Base-by-base conservation (phyloP, 2,113 vertebrate species). In the Callorhinus ursinus region DNA sequence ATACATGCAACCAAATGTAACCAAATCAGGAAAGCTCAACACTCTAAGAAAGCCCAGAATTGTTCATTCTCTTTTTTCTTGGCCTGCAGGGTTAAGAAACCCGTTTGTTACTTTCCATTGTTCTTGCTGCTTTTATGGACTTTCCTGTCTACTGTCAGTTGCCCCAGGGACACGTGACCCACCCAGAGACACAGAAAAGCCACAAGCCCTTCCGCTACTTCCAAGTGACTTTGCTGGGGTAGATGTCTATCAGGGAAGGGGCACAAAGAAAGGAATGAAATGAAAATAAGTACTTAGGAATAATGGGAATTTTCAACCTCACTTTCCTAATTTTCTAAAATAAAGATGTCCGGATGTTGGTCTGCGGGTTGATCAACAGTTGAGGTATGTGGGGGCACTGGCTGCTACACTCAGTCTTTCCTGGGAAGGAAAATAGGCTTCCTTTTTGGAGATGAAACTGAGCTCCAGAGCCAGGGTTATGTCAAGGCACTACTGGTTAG, bases 401-500 rank as follows among this genome's bases (percentile, higher is more conserved):
- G 65, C 61, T 63, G 4, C 79, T 95, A 39, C 14, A 31, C 33
- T 86, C 63, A 72, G 88, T 96, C 94, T 97, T 98, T 33, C 85
- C 97, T 97, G 21, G 31, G 83, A 97, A 51, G 77, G n/a, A 89
- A 98, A 97, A 97, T 55, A 74, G 0, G 51, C 67, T 81, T 86
- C 55, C 80, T 84, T 95, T 92, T 84, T 87, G 61, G 76, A 92
- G 97, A 98, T 53, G 67, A 95, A 93, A 90, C 74, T 67, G 59
- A 92, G 80, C 90, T 96, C 95, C 96, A 61, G 59, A 97, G 96
- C 88, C 28, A 36, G 84, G 96, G 61, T 93, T 83, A 97, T 96
- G 90, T 97, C 98, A 96, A 81, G 95, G 97, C 94, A 80, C 91
- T 93, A 16, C 88, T 74, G 67, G 80, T 97, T 96, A 90, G 0